Conservation (phyloP, 2,888 invertebrate genomes). For the Neuroscelio doddi region DNA sequence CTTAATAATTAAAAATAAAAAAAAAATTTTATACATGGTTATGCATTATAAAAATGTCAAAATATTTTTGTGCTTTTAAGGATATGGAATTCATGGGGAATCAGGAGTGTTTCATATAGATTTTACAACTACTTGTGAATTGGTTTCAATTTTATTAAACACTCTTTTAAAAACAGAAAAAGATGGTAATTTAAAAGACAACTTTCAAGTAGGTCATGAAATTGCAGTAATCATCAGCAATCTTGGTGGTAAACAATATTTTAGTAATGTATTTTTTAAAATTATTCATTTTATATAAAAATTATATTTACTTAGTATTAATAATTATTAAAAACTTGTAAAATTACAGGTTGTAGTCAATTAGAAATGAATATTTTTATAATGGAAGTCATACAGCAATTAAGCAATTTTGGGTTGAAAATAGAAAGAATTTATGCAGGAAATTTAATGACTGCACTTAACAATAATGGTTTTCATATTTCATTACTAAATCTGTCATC, state of each 20-base stretch:
- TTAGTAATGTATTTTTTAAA: constrained; percentile 41
- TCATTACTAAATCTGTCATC: constrained; percentile 76
- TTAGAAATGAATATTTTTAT: constrained; percentile 55
- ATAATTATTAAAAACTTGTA: background rate
- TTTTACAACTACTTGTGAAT: constrained; percentile 64
- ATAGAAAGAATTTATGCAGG: constrained; percentile 65
- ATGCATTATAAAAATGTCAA: no score
- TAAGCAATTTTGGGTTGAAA: constrained; percentile 51
- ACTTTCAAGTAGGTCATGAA: constrained; percentile 51
- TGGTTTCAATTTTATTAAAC: constrained; percentile 23
- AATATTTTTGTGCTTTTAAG: constrained; percentile 50
- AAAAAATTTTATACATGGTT: no score
- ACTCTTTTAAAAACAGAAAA: constrained; percentile 11
- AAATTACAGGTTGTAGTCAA: constrained; percentile 75
- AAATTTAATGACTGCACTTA: constrained; percentile 79
- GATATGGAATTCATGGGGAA: constrained; percentile 76
- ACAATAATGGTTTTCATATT: constrained; percentile 84
- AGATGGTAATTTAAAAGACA: constrained; percentile 10
- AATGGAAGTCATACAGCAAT: constrained; percentile 62
- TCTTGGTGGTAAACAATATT: constrained; percentile 76
- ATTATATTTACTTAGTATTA: background rate
- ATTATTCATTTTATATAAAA: background rate
- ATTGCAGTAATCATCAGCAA: constrained; percentile 83
- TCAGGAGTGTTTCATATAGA: constrained; percentile 73
- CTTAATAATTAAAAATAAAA: no score